A percentile compares a stretch with the other conserved stretches of the same genome.
Evolutionary conservation across 2,113 vertebrate genomes (phyloP).

Genomic region (Gadus macrocephalus): DNA sequence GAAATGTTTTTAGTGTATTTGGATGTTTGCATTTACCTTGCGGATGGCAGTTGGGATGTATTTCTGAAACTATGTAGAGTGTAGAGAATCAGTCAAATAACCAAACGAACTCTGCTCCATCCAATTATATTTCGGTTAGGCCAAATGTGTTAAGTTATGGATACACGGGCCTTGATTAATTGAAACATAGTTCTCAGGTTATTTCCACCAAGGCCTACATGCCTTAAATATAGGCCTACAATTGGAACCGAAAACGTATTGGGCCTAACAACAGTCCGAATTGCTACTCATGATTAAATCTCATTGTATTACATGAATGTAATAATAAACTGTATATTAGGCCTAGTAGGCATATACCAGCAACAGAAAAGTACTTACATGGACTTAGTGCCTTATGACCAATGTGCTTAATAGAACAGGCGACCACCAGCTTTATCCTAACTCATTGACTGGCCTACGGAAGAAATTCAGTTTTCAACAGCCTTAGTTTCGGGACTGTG

Average conservation of each 20-base stretch:
- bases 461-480: conserved; percentile 21
- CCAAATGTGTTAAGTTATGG: no score
- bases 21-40: no score
- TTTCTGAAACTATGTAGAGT: neutral
- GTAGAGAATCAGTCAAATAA: neutral
- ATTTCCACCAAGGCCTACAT: neutral
- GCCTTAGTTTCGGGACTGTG: no score
- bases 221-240: neutral
- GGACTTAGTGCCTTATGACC: conserved; percentile 57
- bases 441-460: neutral
- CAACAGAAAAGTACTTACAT: conserved; percentile 64
- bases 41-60: no score
- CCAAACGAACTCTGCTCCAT: neutral
- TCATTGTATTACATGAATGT: conserved; percentile 15
- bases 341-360: conserved; percentile 15
- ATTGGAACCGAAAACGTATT: no score
- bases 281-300: neutral
- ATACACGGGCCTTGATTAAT: no score
- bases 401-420: conserved; percentile 12
- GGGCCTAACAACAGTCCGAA: no score
- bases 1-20: no score
- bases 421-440: no score
- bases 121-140: neutral
- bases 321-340: conserved; percentile 17
- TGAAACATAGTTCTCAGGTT: neutral